These are phyloP conservation scores for Agrotis exclamationis DNA, from an alignment of 2,888 invertebrate genomes.

Conservation along the genomic window DNA sequence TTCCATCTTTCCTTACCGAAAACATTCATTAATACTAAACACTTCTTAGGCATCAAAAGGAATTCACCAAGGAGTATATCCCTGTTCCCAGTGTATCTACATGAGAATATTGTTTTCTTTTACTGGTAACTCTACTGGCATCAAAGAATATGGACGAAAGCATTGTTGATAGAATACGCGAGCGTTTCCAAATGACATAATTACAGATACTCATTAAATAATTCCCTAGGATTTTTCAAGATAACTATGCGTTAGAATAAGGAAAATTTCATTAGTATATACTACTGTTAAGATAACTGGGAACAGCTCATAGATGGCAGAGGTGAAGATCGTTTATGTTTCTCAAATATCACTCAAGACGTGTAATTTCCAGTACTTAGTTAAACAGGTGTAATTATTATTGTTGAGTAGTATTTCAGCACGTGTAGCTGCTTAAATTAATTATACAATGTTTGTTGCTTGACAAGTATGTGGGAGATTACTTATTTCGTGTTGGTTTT, in stretches of 20 bases:
- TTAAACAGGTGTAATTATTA: neutral
- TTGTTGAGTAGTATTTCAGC: neutral
- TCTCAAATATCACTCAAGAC: slow-evolving; percentile 17
- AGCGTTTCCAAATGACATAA: too few species aligned
- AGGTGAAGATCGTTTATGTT: slow-evolving; percentile 22
- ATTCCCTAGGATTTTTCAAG: too few species aligned
- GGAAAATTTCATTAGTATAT: too few species aligned
- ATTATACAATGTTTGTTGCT: slow-evolving; percentile 12
- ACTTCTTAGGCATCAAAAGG: slow-evolving; percentile 11
- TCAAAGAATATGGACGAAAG: too few species aligned
- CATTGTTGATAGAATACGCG: too few species aligned
- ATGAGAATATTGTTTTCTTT: too few species aligned
- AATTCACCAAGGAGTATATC: neutral
- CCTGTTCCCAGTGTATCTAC: too few species aligned
- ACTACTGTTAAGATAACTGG: too few species aligned
- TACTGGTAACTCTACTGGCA: too few species aligned
- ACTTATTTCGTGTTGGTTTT: slow-evolving; percentile 10
- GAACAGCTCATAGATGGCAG: neutral
- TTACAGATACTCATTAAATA: too few species aligned
- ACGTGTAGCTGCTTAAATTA: slow-evolving; percentile 9
- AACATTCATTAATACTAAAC: neutral
- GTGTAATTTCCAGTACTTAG: neutral
- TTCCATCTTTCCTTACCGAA: neutral
- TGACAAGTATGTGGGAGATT: neutral
- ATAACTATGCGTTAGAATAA: too few species aligned